Evolutionary conservation across 2,797 vertebrate species (phyloP), one percentile per base, ranked within the genome.

Genomic region (Peromyscus melanophrys): DNA sequence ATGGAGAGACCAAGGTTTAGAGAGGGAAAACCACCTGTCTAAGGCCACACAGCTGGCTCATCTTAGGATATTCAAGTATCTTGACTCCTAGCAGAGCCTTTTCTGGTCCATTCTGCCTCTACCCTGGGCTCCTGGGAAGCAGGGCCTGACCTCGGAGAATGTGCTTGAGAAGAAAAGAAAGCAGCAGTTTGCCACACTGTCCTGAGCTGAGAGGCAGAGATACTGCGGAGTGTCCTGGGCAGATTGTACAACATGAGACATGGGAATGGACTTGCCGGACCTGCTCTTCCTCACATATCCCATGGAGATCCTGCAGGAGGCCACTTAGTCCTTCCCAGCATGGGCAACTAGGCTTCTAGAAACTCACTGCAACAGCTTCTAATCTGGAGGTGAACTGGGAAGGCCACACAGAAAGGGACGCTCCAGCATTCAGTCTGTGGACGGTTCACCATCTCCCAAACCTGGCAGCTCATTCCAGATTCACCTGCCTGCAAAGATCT

Each of bases 1-100:
- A 71, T 40, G 49, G 8, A 55, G 85, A 71, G 49, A 21, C 25
- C 46, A 92, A 94, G 75, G 46, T 77, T 96, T 73, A 75, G 82
- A 89, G 55, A 86, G 46, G 86, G 59, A 73, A 87, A 57, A 52
- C 13, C 67, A 52, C 34, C 63, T 52, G 34, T 46, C 34, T 86
- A 14, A 37, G 46, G 31, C 34, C 19, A 55, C 43, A 49, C 43
- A 52, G 37, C 34, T 85, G 43, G 11, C 21, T 85, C 21, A 67
- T 85, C 63, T n/a, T 63, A 10, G 52, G 27, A 27, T 23, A 52
- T n/a, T 52, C 63, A 86, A 52, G 63, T 37, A 37, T 25, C 31
- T 49, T n/a, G 40, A 49, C 4, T 43, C 27, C 40, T 43, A 49
- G 11, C 11, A 12, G 1, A 67, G 61, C 11, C 40, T 61, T 85